These are phyloP conservation scores for Branchinecta lindahli DNA, from an alignment of 1,140 invertebrate genomes.

Conservation along the genomic window DNA sequence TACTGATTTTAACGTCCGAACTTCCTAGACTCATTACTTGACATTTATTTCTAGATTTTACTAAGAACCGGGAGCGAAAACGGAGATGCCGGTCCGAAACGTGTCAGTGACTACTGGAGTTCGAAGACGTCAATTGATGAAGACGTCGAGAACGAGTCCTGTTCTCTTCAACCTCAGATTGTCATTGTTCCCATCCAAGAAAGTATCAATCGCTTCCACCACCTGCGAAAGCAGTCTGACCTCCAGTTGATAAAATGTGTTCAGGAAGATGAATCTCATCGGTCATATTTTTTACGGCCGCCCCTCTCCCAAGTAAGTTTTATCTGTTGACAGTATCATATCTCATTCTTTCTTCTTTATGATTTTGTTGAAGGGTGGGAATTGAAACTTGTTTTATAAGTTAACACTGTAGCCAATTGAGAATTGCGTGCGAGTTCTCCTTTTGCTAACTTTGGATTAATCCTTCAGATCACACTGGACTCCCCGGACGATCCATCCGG, in stretches of 20 bases:
- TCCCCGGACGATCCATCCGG: too few relatives aligned
- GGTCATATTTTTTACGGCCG: slow-evolving; percentile 75
- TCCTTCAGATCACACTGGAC: too few relatives aligned
- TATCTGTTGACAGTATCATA: too few relatives aligned
- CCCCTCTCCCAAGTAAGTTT: slow-evolving; percentile 43
- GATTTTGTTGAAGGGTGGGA: too few relatives aligned
- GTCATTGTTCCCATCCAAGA: slow-evolving; percentile 24
- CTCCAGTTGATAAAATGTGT: slow-evolving; percentile 55
- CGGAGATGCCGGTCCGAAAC: background rate
- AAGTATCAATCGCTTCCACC: slow-evolving; percentile 45
- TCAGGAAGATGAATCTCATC: slow-evolving; percentile 55
- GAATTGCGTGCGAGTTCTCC: too few relatives aligned
- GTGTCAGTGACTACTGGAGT: slow-evolving; percentile 21
- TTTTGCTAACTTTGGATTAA: too few relatives aligned
- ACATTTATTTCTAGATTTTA: background rate
- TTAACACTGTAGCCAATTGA: too few relatives aligned
- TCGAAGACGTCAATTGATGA: slow-evolving; percentile 15
- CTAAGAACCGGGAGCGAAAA: background rate
- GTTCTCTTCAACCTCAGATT: slow-evolving; percentile 2
- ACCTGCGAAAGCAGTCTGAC: slow-evolving; percentile 69
- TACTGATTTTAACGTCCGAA: background rate
- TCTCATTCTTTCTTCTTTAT: too few relatives aligned
- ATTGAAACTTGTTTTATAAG: too few relatives aligned
- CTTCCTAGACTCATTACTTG: slow-evolving; percentile 3
- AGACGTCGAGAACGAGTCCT: slow-evolving; percentile 1